A percentile compares a stretch with the other conserved stretches of the same genome.
These are phyloP conservation scores for Diplodus puntazzo DNA, from an alignment of 2,797 vertebrate species.

Conservation along the genomic window DNA sequence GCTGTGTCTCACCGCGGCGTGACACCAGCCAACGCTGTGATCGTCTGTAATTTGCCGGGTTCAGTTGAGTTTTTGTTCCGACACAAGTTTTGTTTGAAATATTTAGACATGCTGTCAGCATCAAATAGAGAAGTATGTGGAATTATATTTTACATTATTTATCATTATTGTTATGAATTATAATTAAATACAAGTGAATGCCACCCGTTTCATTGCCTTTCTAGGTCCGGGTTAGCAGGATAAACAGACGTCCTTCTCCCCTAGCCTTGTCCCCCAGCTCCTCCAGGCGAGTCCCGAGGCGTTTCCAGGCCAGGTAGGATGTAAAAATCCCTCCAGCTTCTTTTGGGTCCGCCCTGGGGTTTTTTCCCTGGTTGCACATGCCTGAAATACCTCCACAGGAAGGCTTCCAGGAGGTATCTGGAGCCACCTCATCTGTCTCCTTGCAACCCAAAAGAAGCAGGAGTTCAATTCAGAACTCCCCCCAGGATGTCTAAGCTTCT, in stretches of 20 bases:
- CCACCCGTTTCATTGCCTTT: not conserved
- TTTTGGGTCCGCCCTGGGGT: constrained; percentile 47
- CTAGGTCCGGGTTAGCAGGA: constrained; percentile 4
- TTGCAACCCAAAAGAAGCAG: constrained; percentile 33
- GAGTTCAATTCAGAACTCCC: constrained; percentile 28
- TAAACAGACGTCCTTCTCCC: constrained; percentile 3
- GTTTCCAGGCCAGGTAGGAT: constrained; percentile 36
- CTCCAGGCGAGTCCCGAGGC: constrained; percentile 27
- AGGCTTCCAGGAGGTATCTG: constrained; percentile 34
- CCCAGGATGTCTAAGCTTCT: constrained; percentile 19
- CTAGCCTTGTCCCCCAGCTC: constrained; percentile 2
- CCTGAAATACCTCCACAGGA: constrained; percentile 53
- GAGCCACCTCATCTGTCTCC: constrained; percentile 52
- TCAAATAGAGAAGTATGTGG: not conserved
- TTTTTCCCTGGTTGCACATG: constrained; percentile 47
- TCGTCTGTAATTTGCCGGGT: not conserved
- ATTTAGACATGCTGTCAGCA: not conserved
- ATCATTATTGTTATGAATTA: not conserved
- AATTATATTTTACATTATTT: not conserved
- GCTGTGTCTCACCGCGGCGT: constrained; percentile 18
- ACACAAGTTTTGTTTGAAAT: not conserved
- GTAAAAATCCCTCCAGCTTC: constrained; percentile 37
- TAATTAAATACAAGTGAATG: not conserved
- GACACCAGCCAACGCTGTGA: constrained; percentile 34
- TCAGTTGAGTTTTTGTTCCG: not conserved